These are phyloP conservation scores for Sardinella longiceps DNA, from an alignment of 2,797 vertebrate species.

Conservation along the genomic window DNA sequence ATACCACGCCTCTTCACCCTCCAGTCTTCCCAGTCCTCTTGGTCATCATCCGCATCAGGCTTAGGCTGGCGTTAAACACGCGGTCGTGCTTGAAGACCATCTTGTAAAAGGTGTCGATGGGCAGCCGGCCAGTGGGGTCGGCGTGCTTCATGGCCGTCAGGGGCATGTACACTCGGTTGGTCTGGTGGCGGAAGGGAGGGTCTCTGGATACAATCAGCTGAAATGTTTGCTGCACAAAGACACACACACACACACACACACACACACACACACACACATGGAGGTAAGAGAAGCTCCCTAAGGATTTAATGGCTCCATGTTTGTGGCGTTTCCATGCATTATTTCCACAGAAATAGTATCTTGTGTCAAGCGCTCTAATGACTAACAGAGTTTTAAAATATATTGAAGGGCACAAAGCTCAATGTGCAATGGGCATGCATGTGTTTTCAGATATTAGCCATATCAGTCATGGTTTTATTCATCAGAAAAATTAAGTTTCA, in stretches of 20 bases:
- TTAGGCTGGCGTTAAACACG: conserved; percentile 58
- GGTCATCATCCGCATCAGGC: conserved; percentile 64
- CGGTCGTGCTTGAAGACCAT: conserved; percentile 67
- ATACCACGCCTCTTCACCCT: neutral
- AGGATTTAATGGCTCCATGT: neutral
- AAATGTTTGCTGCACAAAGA: conserved; percentile 63
- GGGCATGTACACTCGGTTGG: conserved; percentile 72
- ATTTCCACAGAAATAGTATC: neutral
- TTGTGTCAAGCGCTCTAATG: neutral
- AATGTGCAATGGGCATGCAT: too few species aligned
- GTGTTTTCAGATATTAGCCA: too few species aligned
- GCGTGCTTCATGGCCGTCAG: conserved; percentile 73
- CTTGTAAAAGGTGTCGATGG: conserved; percentile 70
- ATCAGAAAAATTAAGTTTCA: neutral
- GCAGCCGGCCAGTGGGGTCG: conserved; percentile 68
- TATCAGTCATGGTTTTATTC: neutral
- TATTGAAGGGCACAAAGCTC: too few species aligned
- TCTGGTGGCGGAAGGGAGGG: conserved; percentile 69
- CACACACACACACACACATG: neutral
- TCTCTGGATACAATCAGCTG: conserved; percentile 62
- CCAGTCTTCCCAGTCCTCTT: conserved; percentile 48
- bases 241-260: neutral
- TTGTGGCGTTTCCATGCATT: neutral
- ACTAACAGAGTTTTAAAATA: too few species aligned
- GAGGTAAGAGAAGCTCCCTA: neutral